Evolutionary conservation across 2,888 invertebrate genomes (phyloP).

Genomic region (Parochlus steinenii): DNA sequence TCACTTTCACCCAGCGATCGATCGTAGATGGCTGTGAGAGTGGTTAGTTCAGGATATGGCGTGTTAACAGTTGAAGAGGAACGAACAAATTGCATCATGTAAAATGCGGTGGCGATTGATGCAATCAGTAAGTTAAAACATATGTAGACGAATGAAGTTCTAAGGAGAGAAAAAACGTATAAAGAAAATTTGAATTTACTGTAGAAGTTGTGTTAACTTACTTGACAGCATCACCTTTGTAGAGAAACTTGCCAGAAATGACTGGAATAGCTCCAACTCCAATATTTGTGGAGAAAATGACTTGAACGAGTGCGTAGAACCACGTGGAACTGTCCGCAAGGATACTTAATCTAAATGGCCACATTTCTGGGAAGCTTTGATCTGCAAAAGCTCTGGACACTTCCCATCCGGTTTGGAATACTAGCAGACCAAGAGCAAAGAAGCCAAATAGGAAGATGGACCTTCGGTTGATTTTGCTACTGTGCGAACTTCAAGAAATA

Average conservation of each 20-base stretch:
- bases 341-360: conserved; percentile 21
- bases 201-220: conserved; percentile 2
- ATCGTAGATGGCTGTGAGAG: conserved; percentile 28
- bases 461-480: conserved; percentile 26
- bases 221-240: conserved; percentile 29
- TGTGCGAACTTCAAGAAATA: conserved; percentile 24
- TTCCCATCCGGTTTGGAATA: conserved; percentile 27
- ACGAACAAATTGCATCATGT: conserved; percentile 29
- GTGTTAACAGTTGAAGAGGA: conserved; percentile 15
- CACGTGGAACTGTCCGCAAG: conserved; percentile 25
- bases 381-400: conserved; percentile 24
- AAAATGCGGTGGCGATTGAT: conserved; percentile 27
- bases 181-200: too few relatives aligned
- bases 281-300: conserved; percentile 27
- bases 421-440: conserved; percentile 22
- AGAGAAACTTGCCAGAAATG: conserved; percentile 30
- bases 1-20: conserved; percentile 19
- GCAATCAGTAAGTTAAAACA: conserved; percentile 29
- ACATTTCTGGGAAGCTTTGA: conserved; percentile 25
- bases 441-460: conserved; percentile 26
- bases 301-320: conserved; percentile 30
- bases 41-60: conserved; percentile 23
- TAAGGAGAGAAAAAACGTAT: too few relatives aligned
- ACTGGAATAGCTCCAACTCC: conserved; percentile 29
- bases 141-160: conserved; percentile 29